Percentiles rank a stretch among this genome's conserved stretches.
These are phyloP conservation scores for Peribatodes rhomboidaria DNA, from an alignment of 2,888 invertebrate genomes.

Conservation along the genomic window DNA sequence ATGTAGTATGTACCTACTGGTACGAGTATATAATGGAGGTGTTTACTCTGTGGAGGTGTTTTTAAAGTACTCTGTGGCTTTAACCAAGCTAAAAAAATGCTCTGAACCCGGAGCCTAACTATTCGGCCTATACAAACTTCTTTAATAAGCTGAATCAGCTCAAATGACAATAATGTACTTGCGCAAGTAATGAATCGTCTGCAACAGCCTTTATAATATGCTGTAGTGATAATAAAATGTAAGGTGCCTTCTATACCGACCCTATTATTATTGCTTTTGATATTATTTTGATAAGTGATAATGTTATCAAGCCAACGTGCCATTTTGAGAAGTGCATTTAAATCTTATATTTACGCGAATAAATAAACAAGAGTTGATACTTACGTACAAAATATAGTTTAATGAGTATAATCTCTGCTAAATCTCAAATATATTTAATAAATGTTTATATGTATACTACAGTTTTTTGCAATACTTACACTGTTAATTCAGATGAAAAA, in stretches of 20 bases:
- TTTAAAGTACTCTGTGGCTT: too few relatives aligned
- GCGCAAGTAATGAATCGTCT: neutral
- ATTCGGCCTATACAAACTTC: too few relatives aligned
- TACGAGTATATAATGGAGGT: too few relatives aligned
- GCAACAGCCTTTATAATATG: neutral
- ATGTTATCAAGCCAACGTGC: neutral
- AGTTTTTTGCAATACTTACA: neutral
- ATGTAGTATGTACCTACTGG: too few relatives aligned
- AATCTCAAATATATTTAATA: neutral
- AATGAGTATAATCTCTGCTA: neutral
- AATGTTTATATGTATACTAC: neutral
- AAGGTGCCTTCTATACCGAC: neutral
- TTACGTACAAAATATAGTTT: neutral
- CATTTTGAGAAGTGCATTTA: neutral
- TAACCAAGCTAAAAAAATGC: too few relatives aligned
- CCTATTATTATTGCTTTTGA: constrained; percentile 1
- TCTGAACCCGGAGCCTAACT: too few relatives aligned
- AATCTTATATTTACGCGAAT: neutral
- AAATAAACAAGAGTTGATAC: too few relatives aligned
- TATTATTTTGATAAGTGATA: neutral
- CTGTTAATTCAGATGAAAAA: too few relatives aligned
- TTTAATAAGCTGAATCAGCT: too few relatives aligned
- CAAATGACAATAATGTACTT: neutral
- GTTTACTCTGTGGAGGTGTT: too few relatives aligned
- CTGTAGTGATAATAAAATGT: neutral